Conservation (phyloP, 2,888 invertebrate species). For the Mythimna lalbum region DNA sequence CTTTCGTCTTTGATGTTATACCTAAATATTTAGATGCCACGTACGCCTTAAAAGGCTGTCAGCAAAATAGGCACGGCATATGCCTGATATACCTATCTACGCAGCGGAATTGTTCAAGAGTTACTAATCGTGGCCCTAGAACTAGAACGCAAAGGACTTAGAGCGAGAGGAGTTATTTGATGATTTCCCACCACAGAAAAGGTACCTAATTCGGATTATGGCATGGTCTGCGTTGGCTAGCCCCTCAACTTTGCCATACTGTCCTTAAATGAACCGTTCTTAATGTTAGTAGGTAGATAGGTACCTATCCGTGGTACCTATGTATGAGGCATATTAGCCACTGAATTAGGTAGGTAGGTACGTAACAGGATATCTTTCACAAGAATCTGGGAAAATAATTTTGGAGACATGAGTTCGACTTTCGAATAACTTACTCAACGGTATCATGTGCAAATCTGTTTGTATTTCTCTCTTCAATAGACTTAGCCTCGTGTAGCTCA, state of each 20-base stretch:
- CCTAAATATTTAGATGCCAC: too few species aligned
- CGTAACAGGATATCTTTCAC: background rate
- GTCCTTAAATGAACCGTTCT: background rate
- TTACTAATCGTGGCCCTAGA: too few species aligned
- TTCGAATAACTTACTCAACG: conserved; percentile 78
- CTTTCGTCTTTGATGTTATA: background rate
- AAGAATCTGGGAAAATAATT: background rate
- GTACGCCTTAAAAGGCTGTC: too few species aligned
- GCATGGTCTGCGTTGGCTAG: background rate
- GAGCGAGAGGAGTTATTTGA: too few species aligned
- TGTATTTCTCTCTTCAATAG: conserved; percentile 91
- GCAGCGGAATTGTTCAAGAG: too few species aligned
- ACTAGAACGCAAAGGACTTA: too few species aligned
- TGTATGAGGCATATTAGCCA: background rate
- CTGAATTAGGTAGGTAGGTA: background rate
- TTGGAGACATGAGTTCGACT: background rate
- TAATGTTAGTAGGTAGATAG: background rate
- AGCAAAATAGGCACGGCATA: too few species aligned
- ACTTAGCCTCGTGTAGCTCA: conserved; percentile 87
- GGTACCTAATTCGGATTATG: background rate
- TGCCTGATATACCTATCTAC: too few species aligned
- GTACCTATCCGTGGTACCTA: too few species aligned
- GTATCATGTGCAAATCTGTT: conserved; percentile 89
- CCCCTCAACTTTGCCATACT: background rate
- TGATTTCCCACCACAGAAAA: too few species aligned